These are phyloP conservation scores for Polydrusus tereticollis DNA, from an alignment of 2,888 invertebrate species.

Conservation along the genomic window DNA sequence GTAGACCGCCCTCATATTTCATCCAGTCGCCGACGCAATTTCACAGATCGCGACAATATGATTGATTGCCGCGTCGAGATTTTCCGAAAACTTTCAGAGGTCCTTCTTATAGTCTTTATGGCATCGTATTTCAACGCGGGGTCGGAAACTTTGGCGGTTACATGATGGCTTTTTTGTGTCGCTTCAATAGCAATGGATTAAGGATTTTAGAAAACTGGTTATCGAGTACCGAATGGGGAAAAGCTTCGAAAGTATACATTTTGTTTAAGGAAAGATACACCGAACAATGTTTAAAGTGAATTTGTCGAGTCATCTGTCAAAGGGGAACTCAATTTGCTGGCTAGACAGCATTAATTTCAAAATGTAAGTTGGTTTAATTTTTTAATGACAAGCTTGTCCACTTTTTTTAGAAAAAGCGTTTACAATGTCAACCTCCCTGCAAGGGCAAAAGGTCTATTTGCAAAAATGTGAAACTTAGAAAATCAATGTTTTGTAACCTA, in stretches of 20 bases:
- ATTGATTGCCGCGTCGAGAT: conserved; percentile 40
- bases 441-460: too few relatives aligned
- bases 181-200: conserved; percentile 28
- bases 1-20: conserved; percentile 36
- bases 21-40: conserved; percentile 38
- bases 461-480: too few relatives aligned
- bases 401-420: too few relatives aligned
- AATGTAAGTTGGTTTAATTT: too few relatives aligned
- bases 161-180: conserved; percentile 46
- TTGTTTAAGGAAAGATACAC: neutral
- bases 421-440: too few relatives aligned
- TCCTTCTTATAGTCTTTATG: conserved; percentile 38
- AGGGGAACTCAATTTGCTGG: too few relatives aligned
- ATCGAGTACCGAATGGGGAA: neutral
- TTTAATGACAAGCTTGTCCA: too few relatives aligned
- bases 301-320: too few relatives aligned
- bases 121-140: conserved; percentile 29
- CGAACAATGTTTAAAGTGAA: neutral
- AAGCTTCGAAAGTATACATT: neutral
- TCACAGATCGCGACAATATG: conserved; percentile 43
- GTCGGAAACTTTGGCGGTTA: conserved; percentile 28
- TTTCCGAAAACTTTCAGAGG: conserved; percentile 36
- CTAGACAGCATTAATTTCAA: too few relatives aligned
- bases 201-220: conserved; percentile 17
- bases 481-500: too few relatives aligned